phyloP scores from a whole-genome alignment of 2,797 vertebrate genomes.

The Microctenopoma stevenorrisi region DNA sequence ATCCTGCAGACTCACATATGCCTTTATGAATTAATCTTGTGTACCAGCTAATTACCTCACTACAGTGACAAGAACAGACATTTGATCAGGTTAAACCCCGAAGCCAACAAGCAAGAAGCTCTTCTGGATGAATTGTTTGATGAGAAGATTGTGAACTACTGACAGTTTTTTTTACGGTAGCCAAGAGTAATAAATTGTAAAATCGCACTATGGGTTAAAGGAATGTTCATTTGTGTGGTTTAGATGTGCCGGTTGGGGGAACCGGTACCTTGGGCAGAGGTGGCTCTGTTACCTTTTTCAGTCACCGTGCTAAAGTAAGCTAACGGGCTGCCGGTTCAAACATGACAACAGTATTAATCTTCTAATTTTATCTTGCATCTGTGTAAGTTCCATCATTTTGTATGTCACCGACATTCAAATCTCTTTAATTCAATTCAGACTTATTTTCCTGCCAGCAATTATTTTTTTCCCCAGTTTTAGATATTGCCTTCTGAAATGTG shows the following conservation, averaged over 20 bases:
- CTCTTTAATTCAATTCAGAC: slow-evolving; percentile 2
- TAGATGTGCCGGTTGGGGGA: neutral
- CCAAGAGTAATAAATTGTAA: neutral
- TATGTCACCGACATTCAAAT: neutral
- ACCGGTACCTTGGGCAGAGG: neutral
- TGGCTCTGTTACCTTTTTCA: no score
- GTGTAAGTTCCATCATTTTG: neutral
- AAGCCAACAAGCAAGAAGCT: neutral
- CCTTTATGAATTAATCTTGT: neutral
- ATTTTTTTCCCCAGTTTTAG: neutral
- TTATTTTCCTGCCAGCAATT: neutral
- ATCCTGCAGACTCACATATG: neutral
- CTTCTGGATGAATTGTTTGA: no score
- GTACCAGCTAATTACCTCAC: neutral
- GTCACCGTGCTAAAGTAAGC: neutral
- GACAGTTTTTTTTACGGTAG: no score
- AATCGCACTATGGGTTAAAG: neutral
- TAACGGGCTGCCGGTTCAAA: neutral
- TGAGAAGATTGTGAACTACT: no score
- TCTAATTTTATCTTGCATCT: neutral
- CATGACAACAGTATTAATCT: no score
- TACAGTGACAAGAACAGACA: neutral
- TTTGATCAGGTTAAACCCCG: neutral
- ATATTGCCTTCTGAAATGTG: neutral
- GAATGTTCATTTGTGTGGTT: neutral